These are phyloP conservation scores for Thamnophis sirtalis DNA, from an alignment of 2,113 vertebrate genomes.

Conservation along the genomic window DNA sequence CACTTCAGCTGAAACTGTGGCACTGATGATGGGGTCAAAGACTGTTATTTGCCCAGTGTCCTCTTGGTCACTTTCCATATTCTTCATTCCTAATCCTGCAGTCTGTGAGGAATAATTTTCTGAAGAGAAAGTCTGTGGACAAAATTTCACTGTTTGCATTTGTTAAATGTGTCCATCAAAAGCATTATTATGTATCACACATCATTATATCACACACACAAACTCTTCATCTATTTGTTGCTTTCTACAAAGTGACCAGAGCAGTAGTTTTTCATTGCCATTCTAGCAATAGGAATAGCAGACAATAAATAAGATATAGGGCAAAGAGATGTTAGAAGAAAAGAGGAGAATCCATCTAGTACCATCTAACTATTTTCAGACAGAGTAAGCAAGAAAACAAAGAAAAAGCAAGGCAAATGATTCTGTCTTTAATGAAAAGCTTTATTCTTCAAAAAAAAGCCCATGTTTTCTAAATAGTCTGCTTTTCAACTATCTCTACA, in stretches of 20 bases:
- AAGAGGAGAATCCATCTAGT: background rate
- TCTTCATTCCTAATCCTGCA: background rate
- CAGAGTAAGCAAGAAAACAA: background rate
- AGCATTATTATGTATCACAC: background rate
- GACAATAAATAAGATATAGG: background rate
- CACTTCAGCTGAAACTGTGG: background rate
- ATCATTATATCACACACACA: background rate
- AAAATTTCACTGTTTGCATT: background rate
- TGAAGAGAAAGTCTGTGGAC: background rate
- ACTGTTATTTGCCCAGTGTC: background rate
- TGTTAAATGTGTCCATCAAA: background rate
- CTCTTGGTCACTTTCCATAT: background rate
- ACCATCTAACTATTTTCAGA: background rate
- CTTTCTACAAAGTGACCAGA: background rate
- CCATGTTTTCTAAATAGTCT: background rate
- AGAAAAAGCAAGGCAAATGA: background rate
- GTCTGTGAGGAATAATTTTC: background rate
- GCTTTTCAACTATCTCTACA: slow-evolving; percentile 46
- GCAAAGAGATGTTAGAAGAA: background rate
- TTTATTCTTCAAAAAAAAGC: background rate
- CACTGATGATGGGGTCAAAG: background rate
- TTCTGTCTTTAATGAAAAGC: background rate
- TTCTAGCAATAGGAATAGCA: background rate
- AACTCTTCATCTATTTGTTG: background rate
- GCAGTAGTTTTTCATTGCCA: background rate